These are phyloP conservation scores for Piliocolobus tephrosceles DNA, from an alignment of 2,113 vertebrate genomes.

Conservation along the genomic window DNA sequence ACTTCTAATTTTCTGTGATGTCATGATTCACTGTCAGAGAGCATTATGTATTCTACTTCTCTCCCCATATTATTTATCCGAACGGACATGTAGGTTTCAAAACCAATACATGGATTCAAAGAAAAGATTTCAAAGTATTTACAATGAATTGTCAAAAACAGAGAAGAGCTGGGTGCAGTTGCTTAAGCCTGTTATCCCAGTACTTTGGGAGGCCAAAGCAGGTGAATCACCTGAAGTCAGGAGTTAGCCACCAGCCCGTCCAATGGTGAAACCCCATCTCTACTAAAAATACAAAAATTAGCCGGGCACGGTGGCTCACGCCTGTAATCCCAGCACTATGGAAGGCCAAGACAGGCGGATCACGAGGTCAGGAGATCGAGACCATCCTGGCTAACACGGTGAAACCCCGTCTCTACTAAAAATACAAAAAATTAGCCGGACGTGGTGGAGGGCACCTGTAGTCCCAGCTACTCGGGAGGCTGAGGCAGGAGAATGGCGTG, in stretches of 20 bases:
- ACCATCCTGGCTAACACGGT: too few relatives aligned
- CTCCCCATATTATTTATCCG: background rate
- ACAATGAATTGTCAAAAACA: background rate
- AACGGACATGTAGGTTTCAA: background rate
- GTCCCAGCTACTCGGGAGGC: too few relatives aligned
- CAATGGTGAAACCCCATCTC: background rate
- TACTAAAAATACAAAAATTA: background rate
- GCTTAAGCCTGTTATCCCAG: background rate
- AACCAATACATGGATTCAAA: background rate
- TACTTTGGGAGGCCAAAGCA: background rate
- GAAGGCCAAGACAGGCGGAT: too few relatives aligned
- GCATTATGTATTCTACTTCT: background rate
- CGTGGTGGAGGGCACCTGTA: too few relatives aligned
- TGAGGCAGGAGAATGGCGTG: too few relatives aligned
- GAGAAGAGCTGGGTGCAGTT: rapidly evolving
- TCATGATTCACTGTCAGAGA: background rate
- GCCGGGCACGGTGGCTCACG: rapidly evolving
- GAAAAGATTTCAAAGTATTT: background rate
- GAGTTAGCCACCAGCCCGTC: background rate
- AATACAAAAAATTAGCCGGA: too few relatives aligned
- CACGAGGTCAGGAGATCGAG: too few relatives aligned
- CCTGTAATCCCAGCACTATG: too few relatives aligned
- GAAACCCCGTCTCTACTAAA: too few relatives aligned
- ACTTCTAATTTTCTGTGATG: background rate
- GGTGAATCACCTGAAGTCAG: background rate